phyloP scores from a whole-genome alignment of 2,888 invertebrate species.

The Cataglyphis livida region DNA sequence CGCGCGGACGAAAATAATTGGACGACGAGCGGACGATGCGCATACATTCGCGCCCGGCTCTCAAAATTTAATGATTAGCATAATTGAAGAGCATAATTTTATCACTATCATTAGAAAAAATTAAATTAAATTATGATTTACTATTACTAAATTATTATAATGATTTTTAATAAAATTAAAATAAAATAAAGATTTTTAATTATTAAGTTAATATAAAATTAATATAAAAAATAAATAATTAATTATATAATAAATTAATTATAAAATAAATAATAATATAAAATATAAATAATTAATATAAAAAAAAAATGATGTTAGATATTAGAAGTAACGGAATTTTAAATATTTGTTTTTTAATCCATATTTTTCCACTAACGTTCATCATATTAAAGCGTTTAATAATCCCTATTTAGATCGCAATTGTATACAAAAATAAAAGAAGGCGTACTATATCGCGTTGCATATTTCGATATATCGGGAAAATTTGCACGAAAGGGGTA shows the following conservation, averaged over 20 bases:
- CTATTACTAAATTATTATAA: background rate
- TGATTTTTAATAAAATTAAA: background rate
- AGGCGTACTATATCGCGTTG: no score
- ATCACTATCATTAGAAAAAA: background rate
- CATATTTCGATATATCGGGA: background rate
- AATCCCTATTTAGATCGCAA: background rate
- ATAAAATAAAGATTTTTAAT: background rate
- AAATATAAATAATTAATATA: no score
- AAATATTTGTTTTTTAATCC: background rate
- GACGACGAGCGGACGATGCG: constrained; percentile 1
- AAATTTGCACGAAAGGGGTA: background rate
- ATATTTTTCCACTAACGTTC: background rate
- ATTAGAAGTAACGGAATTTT: background rate
- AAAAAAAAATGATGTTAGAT: background rate
- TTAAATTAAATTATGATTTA: no score
- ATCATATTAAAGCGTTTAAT: background rate
- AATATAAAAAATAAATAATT: background rate
- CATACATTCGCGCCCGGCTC: background rate
- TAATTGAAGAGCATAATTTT: background rate
- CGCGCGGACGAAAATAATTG: constrained; percentile 47
- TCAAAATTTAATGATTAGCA: background rate
- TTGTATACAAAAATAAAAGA: background rate
- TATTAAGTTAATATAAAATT: background rate
- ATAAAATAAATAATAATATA: no score
- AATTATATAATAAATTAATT: no score